Evolutionary conservation across 1,140 invertebrate species (phyloP).

Genomic region (Drosophila murphyi): DNA sequence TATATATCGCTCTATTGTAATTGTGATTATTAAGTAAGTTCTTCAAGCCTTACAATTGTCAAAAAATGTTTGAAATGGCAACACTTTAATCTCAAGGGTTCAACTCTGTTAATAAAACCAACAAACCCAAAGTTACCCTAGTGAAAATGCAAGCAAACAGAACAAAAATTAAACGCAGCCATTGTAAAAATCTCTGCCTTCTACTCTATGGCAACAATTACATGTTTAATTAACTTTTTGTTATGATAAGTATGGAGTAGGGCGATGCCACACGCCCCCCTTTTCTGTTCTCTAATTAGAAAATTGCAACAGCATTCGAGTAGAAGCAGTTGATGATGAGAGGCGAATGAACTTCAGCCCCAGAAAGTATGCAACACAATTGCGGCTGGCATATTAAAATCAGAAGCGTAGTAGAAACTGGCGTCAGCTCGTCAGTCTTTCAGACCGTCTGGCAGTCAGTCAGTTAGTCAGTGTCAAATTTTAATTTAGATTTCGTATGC

Average conservation of each 20-base stretch:
- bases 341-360: slow-evolving; percentile 6
- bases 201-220: slow-evolving; percentile 66
- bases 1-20: background rate
- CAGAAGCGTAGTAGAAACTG: background rate
- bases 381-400: slow-evolving; percentile 45
- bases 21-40: background rate
- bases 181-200: slow-evolving; percentile 52
- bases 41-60: background rate
- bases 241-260: slow-evolving; percentile 54
- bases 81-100: background rate
- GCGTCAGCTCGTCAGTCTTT: slow-evolving; percentile 1
- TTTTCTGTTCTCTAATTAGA: slow-evolving; percentile 56
- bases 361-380: slow-evolving; percentile 37
- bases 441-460: background rate
- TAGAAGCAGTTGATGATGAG: background rate
- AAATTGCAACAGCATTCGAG: slow-evolving; percentile 53
- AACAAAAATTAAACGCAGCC: slow-evolving; percentile 6
- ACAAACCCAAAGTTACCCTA: slow-evolving; percentile 20
- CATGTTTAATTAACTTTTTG: slow-evolving; percentile 80
- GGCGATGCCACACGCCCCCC: background rate
- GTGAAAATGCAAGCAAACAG: background rate
- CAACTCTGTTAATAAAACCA: slow-evolving; percentile 10
- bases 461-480: slow-evolving; percentile 59
- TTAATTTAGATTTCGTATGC: slow-evolving; percentile 77
- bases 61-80: background rate